Evolutionary conservation across 37 sponge, comb jelly and placozoan species (phyloP), one percentile per base, ranked within the genome.

Genomic region (Axinella damicornis): DNA sequence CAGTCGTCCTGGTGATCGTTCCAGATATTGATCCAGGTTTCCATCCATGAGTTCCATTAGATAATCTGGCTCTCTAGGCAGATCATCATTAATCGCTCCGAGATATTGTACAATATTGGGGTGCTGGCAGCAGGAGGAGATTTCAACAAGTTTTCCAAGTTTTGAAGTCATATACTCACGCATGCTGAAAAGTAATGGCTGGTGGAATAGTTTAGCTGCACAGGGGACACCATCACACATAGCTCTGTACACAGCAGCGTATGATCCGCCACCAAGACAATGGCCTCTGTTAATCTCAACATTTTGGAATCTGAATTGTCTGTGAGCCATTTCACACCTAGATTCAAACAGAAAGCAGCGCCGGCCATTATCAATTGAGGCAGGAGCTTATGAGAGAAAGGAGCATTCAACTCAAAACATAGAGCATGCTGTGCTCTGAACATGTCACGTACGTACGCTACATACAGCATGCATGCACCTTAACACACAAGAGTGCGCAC

Each of bases 51-150:
- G 38, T 31, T 71, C 72, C 18, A 28, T 71, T 12, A 71, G 72
- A 9, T 27, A 53, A 15, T 41, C 72, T 20, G 72, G 72, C 27
- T 65, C 19, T 65, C 67, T 32, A 19, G 35, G 22, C 28, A 27
- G 52, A 71, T 15, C 38, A 15, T 41, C 28, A 20, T 53, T 17
- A 32, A 19, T 15, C 16, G 39, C 72, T 32, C 72, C 33, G 14
- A 71, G 35, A 18, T 41, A 31, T 53, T 71, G 72, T 17, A 71
- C 72, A 22, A 71, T 71, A 32, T 35, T 36, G 16, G 72, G 72
- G 21, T 71, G 72, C 16, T 18, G 16, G 37, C 35, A 18, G 16
- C 30, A 22, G 41, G 52, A 13, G 12, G 39, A 32, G 41, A 71
- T 17, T 32, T 36, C 37, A 32, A 40, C 35, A 18, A 41, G 52